Evolutionary conservation across 2,113 vertebrate species (phyloP), one percentile per base, ranked within the genome.

Genomic region (Bubo bubo): DNA sequence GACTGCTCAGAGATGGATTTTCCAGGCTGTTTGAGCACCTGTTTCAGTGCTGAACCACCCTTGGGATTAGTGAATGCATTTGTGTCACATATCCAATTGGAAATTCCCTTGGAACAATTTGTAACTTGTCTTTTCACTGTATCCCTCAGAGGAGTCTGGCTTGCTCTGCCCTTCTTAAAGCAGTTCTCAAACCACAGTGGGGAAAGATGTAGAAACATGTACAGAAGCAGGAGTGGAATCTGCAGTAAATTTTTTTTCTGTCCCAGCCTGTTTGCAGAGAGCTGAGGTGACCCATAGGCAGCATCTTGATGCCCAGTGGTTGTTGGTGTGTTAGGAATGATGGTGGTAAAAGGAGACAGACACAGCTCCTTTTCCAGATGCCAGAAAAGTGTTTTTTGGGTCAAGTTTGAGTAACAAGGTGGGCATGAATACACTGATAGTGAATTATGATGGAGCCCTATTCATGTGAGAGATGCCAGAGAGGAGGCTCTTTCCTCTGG

Each of bases 11-110:
- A 90, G 23, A 52, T 39, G 66, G 16, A 34, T 47, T 92, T 83
- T 86, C 62, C 19, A 58, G 28, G 9, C 41, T 74, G 19, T 4
- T 49, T 66, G 64, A 90, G 19, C 21, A 21, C 11, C 21, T 85
- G 5, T 53, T 81, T 14, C 27, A 58, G 17, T 43, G 64, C 6
- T 84, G 70, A 84, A 66, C 26, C 24, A 37, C 49, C 3, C 1
- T 0, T 52, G 14, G 15, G 4, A 2, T 22, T 52, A 39, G 28
- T 2, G 0, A 0, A 9, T 2, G 4, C 35, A 9, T 64, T 83
- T 76, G 4, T 79, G 68, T 60, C 43, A 39, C 0, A 0, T n/a
- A n/a, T 43, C 18, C 50, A 30, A 6, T 4, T 30, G 52, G 20
- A 83, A 64, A 63, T 68, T 82, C 9, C 10, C 13, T 82, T 76